A percentile compares a stretch with the other conserved stretches of the same genome.
phyloP scores from a whole-genome alignment of 2,797 vertebrate genomes.

The Mallotus villosus region DNA sequence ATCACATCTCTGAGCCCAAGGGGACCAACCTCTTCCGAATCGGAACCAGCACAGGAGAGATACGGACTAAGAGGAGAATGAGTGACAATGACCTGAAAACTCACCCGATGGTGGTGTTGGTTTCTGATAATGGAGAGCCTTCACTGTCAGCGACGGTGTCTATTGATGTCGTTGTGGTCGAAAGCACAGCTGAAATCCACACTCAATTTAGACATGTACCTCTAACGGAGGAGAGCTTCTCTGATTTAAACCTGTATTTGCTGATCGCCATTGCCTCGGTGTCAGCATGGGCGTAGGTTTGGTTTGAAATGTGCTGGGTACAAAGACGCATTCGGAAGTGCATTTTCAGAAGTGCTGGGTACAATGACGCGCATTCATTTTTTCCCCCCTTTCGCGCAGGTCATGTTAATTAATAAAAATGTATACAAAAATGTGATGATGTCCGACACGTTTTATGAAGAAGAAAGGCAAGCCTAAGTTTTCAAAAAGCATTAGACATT shows the following conservation, averaged over 20 bases:
- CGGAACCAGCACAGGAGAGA: constrained; percentile 35
- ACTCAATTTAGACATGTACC: constrained; percentile 53
- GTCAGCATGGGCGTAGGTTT: too few relatives aligned
- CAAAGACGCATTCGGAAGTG: too few relatives aligned
- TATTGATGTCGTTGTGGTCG: constrained; percentile 62
- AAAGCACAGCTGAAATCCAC: constrained; percentile 46
- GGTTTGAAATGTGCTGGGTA: too few relatives aligned
- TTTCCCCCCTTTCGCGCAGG: too few relatives aligned
- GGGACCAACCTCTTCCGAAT: constrained; percentile 32
- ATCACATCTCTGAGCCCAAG: constrained; percentile 36
- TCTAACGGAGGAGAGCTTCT: constrained; percentile 55
- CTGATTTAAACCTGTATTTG: constrained; percentile 55
- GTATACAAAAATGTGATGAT: too few relatives aligned
- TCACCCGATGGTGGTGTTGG: constrained; percentile 59
- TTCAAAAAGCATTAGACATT: too few relatives aligned
- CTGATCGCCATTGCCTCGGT: constrained; percentile 57
- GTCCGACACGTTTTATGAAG: too few relatives aligned
- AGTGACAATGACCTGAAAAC: constrained; percentile 43
- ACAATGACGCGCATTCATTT: too few relatives aligned
- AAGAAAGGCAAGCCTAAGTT: too few relatives aligned
- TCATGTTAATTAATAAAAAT: too few relatives aligned
- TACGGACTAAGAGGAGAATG: constrained; percentile 35
- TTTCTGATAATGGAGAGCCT: constrained; percentile 66
- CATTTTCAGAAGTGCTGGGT: too few relatives aligned
- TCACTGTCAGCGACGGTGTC: constrained; percentile 59